phyloP scores from a whole-genome alignment of 2,113 vertebrate genomes.

The Heloderma charlesbogerti region DNA sequence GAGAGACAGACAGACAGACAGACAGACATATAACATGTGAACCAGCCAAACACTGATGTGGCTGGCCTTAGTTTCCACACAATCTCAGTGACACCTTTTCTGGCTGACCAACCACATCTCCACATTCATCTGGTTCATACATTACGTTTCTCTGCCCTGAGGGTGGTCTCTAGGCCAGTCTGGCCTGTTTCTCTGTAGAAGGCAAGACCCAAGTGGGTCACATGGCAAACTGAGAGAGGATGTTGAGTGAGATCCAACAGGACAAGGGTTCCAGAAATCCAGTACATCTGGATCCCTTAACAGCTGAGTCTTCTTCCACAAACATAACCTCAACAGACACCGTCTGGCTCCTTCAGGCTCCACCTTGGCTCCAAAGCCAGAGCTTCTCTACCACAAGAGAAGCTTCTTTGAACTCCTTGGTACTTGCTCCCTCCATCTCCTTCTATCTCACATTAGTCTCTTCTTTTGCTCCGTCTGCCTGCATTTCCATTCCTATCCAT shows the following conservation, averaged over 20 bases:
- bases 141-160: not conserved
- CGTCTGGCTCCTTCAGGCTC: no score
- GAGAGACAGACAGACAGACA: not conserved
- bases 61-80: not conserved
- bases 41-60: not conserved
- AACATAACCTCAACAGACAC: not conserved
- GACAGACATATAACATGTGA: not conserved
- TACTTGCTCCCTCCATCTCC: not conserved
- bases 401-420: not conserved
- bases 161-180: not conserved
- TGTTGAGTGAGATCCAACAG: no score
- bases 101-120: no score
- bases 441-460: not conserved
- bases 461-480: not conserved
- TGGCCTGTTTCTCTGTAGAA: not conserved
- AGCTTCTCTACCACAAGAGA: not conserved
- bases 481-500: not conserved
- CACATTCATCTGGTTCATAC: not conserved
- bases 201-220: not conserved
- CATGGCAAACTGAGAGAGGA: not conserved
- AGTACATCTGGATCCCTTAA: not conserved
- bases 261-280: not conserved
- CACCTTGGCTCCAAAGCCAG: not conserved
- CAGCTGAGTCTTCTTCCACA: not conserved
- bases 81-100: not conserved